Percentiles rank a stretch among this genome's conserved stretches.
These are phyloP conservation scores for Hydractinia symbiolongicarpus DNA, from an alignment of 30 jellyfish, hydroid and myxozoan genomes.

Conservation along the genomic window DNA sequence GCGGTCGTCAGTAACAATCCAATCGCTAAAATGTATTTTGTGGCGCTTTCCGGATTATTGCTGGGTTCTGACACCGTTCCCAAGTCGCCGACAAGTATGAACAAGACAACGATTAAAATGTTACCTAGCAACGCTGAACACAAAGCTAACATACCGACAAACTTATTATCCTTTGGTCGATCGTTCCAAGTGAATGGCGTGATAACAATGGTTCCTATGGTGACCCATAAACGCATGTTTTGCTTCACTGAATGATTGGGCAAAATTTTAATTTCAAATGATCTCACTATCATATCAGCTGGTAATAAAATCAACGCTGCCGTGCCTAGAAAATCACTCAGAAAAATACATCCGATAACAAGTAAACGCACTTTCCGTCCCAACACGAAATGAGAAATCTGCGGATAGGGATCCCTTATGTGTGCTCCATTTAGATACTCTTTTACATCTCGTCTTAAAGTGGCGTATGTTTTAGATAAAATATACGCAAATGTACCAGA, in stretches of 20 bases:
- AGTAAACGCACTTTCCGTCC: background rate
- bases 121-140: background rate
- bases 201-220: background rate
- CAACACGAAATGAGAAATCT: background rate
- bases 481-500: conserved; percentile 1
- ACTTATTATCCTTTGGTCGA: background rate
- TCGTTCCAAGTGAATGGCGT: conserved; percentile 4
- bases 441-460: background rate
- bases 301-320: background rate
- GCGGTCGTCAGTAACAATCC: background rate
- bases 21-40: background rate
- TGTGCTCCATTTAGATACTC: background rate
- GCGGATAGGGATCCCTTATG: background rate
- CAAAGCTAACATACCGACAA: background rate
- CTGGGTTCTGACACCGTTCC: background rate
- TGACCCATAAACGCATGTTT: background rate
- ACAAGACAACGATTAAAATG: background rate
- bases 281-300: background rate
- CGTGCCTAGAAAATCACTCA: background rate
- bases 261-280: background rate
- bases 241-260: background rate
- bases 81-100: background rate
- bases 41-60: background rate
- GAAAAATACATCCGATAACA: background rate
- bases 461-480: background rate